phyloP scores from a whole-genome alignment of 1,140 invertebrate genomes.

The Battus philenor region DNA sequence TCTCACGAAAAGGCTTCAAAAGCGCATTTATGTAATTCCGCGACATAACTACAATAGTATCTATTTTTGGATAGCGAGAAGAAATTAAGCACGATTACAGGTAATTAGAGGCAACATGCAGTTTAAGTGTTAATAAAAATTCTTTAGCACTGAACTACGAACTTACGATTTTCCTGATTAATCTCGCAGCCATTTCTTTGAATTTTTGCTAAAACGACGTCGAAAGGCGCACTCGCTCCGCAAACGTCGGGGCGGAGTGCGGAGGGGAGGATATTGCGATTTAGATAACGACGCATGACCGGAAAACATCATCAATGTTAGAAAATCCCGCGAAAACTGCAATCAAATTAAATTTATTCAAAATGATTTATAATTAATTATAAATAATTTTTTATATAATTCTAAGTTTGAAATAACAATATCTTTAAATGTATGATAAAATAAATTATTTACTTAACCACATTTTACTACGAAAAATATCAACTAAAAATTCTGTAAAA shows the following conservation, averaged over 20 bases:
- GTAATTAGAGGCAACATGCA: constrained; percentile 41
- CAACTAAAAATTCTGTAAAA: too few species aligned
- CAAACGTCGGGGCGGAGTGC: constrained; percentile 45
- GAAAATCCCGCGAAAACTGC: constrained; percentile 16
- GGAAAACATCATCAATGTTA: constrained; percentile 43
- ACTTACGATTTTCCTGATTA: constrained; percentile 75
- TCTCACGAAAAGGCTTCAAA: constrained; percentile 74
- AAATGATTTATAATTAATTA: too few species aligned
- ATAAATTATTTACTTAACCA: too few species aligned
- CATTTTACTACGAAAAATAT: too few species aligned
- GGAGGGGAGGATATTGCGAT: constrained; percentile 56
- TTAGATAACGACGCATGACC: constrained; percentile 70
- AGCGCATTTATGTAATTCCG: constrained; percentile 74
- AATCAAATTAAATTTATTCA: too few species aligned
- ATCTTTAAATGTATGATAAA: too few species aligned
- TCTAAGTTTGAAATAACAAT: too few species aligned
- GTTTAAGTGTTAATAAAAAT: constrained; percentile 31
- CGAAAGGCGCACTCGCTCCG: constrained; percentile 52
- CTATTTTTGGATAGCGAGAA: constrained; percentile 71
- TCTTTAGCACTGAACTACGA: constrained; percentile 46
- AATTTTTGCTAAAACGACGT: constrained; percentile 57
- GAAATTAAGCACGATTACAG: constrained; percentile 35
- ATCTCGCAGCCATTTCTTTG: constrained; percentile 73
- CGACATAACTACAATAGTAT: constrained; percentile 71
- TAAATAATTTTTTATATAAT: too few species aligned